phyloP scores from a whole-genome alignment of 2,888 invertebrate genomes.

The Netelia fuscicornis region DNA sequence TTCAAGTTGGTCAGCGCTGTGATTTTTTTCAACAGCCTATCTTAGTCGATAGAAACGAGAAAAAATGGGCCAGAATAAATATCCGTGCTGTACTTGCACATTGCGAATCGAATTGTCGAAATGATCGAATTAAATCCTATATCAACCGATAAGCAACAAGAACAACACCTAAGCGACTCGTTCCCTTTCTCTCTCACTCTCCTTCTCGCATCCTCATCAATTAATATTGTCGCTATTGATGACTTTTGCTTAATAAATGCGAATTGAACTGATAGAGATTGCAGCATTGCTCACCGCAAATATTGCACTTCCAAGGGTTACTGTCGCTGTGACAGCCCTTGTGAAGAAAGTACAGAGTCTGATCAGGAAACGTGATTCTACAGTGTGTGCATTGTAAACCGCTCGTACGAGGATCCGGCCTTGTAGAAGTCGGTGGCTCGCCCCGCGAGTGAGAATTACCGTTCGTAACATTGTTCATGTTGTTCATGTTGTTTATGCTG shows the following conservation, averaged over 20 bases:
- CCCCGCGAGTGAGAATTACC: slow-evolving; percentile 84
- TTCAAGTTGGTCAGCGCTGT: too few relatives aligned
- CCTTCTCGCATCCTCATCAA: neutral
- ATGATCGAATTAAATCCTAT: neutral
- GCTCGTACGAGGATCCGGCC: slow-evolving; percentile 87
- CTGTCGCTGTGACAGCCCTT: slow-evolving; percentile 99
- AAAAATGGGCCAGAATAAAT: slow-evolving; percentile 9
- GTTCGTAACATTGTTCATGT: slow-evolving; percentile 64
- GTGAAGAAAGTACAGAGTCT: slow-evolving; percentile 98
- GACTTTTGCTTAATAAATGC: slow-evolving; percentile 96
- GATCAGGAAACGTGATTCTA: slow-evolving; percentile 96
- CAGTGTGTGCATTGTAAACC: slow-evolving; percentile 95
- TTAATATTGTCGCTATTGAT: slow-evolving; percentile 86
- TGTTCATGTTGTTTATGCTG: slow-evolving; percentile 66
- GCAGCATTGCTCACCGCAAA: slow-evolving; percentile 97
- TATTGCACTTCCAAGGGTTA: slow-evolving; percentile 99
- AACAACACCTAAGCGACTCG: neutral
- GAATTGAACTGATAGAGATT: slow-evolving; percentile 99
- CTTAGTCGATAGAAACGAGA: neutral
- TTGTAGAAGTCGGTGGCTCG: slow-evolving; percentile 89
- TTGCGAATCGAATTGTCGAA: slow-evolving; percentile 3
- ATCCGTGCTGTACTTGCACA: slow-evolving; percentile 40
- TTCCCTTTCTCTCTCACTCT: neutral
- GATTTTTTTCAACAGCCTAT: neutral
- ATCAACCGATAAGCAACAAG: slow-evolving; percentile 19